Evolutionary conservation across 2,797 vertebrate species (phyloP).

Genomic region (Scomberomorus guttatus): DNA sequence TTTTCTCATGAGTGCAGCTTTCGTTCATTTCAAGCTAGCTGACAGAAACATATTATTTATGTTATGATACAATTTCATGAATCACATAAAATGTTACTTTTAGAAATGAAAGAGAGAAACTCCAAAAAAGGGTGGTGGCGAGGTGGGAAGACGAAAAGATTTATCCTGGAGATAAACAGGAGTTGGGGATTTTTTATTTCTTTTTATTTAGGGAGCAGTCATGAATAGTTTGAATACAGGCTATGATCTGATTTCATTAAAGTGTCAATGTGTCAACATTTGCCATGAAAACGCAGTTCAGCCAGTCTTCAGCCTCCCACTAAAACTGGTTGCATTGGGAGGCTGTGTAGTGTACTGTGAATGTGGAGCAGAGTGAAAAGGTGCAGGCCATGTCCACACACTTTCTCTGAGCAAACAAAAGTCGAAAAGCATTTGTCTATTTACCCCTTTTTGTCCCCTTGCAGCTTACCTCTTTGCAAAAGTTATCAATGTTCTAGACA

Average conservation of each 20-base stretch:
- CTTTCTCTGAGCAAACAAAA: not conserved
- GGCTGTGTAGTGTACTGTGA: not conserved
- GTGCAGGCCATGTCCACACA: not conserved
- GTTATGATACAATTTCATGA: not conserved
- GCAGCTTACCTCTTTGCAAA: slow-evolving; percentile 13
- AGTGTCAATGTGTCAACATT: not conserved
- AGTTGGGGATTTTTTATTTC: not conserved
- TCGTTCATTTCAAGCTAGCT: not conserved
- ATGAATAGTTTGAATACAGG: not conserved
- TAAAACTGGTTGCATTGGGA: not conserved
- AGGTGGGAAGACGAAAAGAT: not conserved
- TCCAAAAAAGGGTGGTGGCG: not conserved
- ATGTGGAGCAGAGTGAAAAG: slow-evolving; percentile 4
- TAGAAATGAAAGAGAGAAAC: not conserved
- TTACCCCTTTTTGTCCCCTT: not conserved
- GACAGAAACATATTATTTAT: not conserved
- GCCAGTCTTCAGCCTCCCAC: not conserved
- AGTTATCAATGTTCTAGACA: slow-evolving; percentile 20
- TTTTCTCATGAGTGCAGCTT: not conserved
- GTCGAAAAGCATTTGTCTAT: not conserved
- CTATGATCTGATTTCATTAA: not conserved
- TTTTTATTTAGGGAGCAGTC: not conserved
- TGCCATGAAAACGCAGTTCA: not conserved
- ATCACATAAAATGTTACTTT: not conserved
- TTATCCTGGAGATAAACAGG: not conserved